Conservation (phyloP, 2,797 vertebrate species). For the Microctenopoma lineatum region DNA sequence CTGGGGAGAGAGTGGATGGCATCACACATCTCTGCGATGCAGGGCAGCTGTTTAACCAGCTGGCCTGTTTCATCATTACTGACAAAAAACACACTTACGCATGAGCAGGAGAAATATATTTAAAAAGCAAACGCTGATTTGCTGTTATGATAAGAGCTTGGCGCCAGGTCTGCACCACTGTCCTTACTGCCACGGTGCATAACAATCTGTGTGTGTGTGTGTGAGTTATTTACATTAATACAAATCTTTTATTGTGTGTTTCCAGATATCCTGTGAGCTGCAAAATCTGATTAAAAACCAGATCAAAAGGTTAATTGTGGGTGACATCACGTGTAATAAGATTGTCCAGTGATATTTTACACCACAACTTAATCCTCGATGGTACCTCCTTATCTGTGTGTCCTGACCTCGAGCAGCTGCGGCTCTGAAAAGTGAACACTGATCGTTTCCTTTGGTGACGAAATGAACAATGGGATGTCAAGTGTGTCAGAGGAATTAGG, state of each 20-base stretch:
- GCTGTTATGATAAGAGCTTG: slow-evolving; percentile 11
- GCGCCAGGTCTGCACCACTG: slow-evolving; percentile 20
- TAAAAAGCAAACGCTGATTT: slow-evolving; percentile 8
- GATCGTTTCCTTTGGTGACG: neutral
- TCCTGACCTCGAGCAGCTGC: slow-evolving; percentile 32
- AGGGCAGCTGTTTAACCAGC: slow-evolving; percentile 35
- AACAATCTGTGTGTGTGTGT: neutral
- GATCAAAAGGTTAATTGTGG: slow-evolving; percentile 45
- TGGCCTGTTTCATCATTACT: slow-evolving; percentile 4
- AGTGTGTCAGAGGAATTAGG: neutral
- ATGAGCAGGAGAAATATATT: too few species aligned
- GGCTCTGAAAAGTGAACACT: slow-evolving; percentile 17
- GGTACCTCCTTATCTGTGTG: neutral
- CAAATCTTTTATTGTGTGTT: slow-evolving; percentile 22
- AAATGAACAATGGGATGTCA: neutral
- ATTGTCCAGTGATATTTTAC: slow-evolving; percentile 42
- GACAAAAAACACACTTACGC: neutral
- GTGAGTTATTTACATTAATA: slow-evolving; percentile 21
- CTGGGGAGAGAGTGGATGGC: slow-evolving; percentile 16
- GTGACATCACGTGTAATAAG: slow-evolving; percentile 50
- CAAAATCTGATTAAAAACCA: slow-evolving; percentile 47
- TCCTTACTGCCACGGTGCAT: neutral
- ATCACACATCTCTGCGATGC: neutral
- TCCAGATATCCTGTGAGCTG: slow-evolving; percentile 40
- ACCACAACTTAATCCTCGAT: slow-evolving; percentile 30